Evolutionary conservation across 2,797 vertebrate species (phyloP).

Genomic region (Craterocephalus amniculus): DNA sequence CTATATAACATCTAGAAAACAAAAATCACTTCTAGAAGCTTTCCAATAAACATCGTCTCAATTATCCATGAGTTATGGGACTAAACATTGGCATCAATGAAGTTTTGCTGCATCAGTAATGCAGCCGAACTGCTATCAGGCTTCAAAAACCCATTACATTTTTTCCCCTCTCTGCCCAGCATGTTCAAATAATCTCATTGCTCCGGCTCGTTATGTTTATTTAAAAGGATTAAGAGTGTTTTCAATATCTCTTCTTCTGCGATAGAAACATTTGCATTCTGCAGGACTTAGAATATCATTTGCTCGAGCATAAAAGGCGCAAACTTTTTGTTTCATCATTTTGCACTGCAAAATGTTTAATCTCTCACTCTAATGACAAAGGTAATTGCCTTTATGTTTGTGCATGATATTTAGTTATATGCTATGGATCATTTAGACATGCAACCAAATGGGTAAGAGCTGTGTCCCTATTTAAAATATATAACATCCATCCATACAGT

Average conservation of each 20-base stretch:
- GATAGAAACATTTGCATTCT: constrained; percentile 26
- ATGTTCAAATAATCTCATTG: constrained; percentile 40
- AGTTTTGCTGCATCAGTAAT: not conserved
- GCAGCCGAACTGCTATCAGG: not conserved
- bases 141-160: not conserved
- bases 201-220: constrained; percentile 39
- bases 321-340: constrained; percentile 37
- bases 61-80: no score
- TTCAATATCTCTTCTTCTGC: constrained; percentile 32
- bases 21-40: no score
- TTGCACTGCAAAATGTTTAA: constrained; percentile 54
- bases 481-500: constrained; percentile 21
- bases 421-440: constrained; percentile 48
- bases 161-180: constrained; percentile 5
- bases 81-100: not conserved
- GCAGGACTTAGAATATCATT: constrained; percentile 17
- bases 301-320: constrained; percentile 4
- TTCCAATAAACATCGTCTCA: no score
- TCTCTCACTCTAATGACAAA: constrained; percentile 41
- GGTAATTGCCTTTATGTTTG: constrained; percentile 49
- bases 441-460: not conserved
- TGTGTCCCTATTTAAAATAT: constrained; percentile 14
- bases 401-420: constrained; percentile 32
- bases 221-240: constrained; percentile 60
- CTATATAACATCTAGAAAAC: no score